Base-by-base conservation (phyloP, 2,797 vertebrate genomes). In the Tauraco hartlaubi region DNA sequence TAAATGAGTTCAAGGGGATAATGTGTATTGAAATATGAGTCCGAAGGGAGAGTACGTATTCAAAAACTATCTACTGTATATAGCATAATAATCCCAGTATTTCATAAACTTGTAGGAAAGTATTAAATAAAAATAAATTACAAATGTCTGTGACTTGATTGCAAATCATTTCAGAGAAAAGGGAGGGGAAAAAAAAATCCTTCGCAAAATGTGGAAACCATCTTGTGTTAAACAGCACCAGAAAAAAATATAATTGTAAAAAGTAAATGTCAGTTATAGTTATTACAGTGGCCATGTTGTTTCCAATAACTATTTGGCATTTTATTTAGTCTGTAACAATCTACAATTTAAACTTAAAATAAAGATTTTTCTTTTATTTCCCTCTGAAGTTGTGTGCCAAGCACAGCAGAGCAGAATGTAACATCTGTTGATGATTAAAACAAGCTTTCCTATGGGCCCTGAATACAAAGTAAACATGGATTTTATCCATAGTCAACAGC, bases 401-500 rank as follows among this genome's bases (percentile, higher is more conserved):
- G 95, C 97, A 98, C 99, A 99, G 98, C 98, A 98, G 97, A 96
- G 95, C 95, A 96, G 98, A 98, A 98, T 96, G 93, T 98, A 98
- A 98, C 99, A 99, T 99, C 99, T 99, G 99, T 97, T 98, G 98
- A 98, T 98, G 99, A 99, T 99, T 99, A 99, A 98, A 98, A 98
- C 98, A 97, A 98, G 98, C 98, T 98, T 98, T 98, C 98, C 98
- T 98, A 98, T 97, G 98, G 97, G 98, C 98, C 98, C 96, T 98
- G 98, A 98, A 99, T 98, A 99, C 98, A 99, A 99, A 99, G 98
- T 99, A 99, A 99, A 99, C 99, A 99, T 99, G 99, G 99, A 99
- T 97, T 98, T 98, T 97, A 99, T 99, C 99, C 99, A 99, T 98
- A 98, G 99, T 99, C 99, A 99, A 99, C 99, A 99, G 98, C 98